phyloP scores from a whole-genome alignment of 2,888 invertebrate species.

The Apotomis betuletana region DNA sequence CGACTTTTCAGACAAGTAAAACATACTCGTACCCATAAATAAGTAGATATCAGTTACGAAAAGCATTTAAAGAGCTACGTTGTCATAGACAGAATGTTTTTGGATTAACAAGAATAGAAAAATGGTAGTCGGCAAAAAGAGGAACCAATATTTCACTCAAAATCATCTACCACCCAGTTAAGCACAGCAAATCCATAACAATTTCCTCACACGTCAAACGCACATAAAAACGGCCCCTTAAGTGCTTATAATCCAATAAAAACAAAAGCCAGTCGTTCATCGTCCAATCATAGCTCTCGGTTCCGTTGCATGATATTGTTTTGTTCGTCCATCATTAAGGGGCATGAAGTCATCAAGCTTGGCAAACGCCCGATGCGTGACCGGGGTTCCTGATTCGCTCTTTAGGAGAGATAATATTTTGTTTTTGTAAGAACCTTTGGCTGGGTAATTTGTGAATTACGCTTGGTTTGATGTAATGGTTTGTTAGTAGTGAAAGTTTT shows the following conservation, averaged over 20 bases:
- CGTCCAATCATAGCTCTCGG: slow-evolving; percentile 37
- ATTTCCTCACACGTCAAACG: slow-evolving; percentile 16
- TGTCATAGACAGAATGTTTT: too few relatives aligned
- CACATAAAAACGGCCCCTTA: slow-evolving; percentile 33
- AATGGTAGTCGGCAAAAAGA: background rate
- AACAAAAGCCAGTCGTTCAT: slow-evolving; percentile 36
- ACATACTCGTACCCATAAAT: too few relatives aligned
- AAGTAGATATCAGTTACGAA: too few relatives aligned
- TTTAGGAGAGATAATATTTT: slow-evolving; percentile 45
- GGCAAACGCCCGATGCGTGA: slow-evolving; percentile 61
- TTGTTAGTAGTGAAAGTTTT: slow-evolving; percentile 8
- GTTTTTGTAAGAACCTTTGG: slow-evolving; percentile 35
- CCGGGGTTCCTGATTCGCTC: slow-evolving; percentile 50
- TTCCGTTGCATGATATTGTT: slow-evolving; percentile 49
- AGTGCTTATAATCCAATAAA: slow-evolving; percentile 44
- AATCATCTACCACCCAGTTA: background rate
- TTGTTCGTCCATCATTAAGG: slow-evolving; percentile 55
- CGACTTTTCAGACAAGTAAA: too few relatives aligned
- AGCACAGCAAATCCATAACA: background rate
- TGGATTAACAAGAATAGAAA: background rate
- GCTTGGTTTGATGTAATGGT: slow-evolving; percentile 20
- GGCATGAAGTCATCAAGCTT: slow-evolving; percentile 62
- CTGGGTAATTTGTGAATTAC: slow-evolving; percentile 38
- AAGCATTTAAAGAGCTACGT: too few relatives aligned
- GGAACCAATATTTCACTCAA: background rate